Percentiles rank a stretch among this genome's conserved stretches.
These are phyloP conservation scores for Clepsis dumicolana DNA, from an alignment of 2,888 invertebrate species.

Conservation along the genomic window DNA sequence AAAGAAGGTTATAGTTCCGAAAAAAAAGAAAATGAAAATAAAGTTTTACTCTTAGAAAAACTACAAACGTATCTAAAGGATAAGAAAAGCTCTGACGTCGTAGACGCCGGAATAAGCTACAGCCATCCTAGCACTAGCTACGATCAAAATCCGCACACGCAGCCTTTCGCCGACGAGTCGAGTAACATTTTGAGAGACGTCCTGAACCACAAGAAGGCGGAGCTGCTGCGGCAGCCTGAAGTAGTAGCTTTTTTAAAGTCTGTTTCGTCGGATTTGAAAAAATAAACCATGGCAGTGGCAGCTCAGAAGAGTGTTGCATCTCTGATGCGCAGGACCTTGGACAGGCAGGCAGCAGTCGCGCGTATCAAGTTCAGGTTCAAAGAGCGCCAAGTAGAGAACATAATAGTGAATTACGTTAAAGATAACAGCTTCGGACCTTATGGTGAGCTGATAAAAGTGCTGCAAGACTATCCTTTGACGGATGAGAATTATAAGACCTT, in stretches of 20 bases:
- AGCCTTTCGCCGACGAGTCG: conserved; percentile 67
- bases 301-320: conserved; percentile 75
- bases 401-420: conserved; percentile 70
- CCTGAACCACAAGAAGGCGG: conserved; percentile 79
- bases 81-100: conserved; percentile 71
- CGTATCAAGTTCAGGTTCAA: conserved; percentile 75
- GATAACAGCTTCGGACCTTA: conserved; percentile 73
- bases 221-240: conserved; percentile 79
- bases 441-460: conserved; percentile 76
- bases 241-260: conserved; percentile 75
- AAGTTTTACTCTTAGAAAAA: conserved; percentile 77
- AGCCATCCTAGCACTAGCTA: conserved; percentile 76
- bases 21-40: conserved; percentile 81
- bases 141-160: conserved; percentile 62
- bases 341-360: conserved; percentile 71
- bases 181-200: conserved; percentile 78
- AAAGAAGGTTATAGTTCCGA: conserved; percentile 83
- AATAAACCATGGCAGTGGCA: conserved; percentile 73
- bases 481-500: conserved; percentile 76
- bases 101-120: conserved; percentile 64
- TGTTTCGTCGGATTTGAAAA: conserved; percentile 75
- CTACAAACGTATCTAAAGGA: conserved; percentile 81
- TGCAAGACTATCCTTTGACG: conserved; percentile 72
- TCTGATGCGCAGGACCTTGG: conserved; percentile 76
- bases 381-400: conserved; percentile 77